Evolutionary conservation across 2,888 invertebrate species (phyloP).

Genomic region (Hirtodrosophila duncani): DNA sequence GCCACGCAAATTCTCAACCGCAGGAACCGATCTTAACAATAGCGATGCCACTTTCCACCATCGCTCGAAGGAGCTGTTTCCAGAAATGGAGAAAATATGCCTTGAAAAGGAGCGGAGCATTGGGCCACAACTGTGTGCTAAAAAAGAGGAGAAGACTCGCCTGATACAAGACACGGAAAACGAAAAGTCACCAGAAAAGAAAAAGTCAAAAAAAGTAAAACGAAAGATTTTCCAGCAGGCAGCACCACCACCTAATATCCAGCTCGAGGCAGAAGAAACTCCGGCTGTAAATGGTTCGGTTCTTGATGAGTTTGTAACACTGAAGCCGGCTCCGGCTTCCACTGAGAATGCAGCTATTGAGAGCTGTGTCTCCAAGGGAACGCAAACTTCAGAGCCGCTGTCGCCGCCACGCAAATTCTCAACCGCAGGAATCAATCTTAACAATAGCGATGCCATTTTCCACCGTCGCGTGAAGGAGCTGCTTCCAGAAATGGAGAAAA

Average conservation of each 20-base stretch:
- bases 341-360: constrained; percentile 14
- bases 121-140: constrained; percentile 81
- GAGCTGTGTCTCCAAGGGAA: constrained; percentile 3
- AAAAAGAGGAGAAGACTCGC: constrained; percentile 83
- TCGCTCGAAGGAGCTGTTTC: constrained; percentile 60
- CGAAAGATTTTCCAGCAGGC: neutral
- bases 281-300: constrained; percentile 38
- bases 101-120: constrained; percentile 79
- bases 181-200: too few species aligned
- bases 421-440: constrained; percentile 3
- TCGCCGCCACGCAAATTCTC: neutral
- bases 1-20: neutral
- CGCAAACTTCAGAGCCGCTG: neutral
- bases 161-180: constrained; percentile 83
- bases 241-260: neutral
- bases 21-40: constrained; percentile 3
- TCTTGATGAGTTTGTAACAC: constrained; percentile 46
- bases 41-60: constrained; percentile 60
- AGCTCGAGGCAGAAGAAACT: neutral
- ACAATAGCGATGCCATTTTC: constrained; percentile 45
- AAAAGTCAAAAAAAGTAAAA: too few species aligned
- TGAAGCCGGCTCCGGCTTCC: constrained; percentile 17
- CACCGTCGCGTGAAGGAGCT: constrained; percentile 66
- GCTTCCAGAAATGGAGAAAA: constrained; percentile 52
- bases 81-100: constrained; percentile 56